Base-by-base conservation (phyloP, 2,113 vertebrate species). In the Philantomba maxwellii region DNA sequence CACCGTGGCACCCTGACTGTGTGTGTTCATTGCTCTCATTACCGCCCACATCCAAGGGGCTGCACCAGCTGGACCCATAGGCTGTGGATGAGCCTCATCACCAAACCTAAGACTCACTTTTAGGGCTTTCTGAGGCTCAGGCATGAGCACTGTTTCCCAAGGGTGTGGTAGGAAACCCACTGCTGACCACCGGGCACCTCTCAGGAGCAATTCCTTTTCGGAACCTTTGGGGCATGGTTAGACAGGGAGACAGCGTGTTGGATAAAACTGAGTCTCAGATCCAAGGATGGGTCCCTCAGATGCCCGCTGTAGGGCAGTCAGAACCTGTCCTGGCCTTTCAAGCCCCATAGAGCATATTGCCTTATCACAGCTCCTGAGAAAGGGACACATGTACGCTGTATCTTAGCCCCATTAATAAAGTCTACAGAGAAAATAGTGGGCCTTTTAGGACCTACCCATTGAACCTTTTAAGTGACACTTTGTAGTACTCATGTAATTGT, bases 401-500 rank as follows among this genome's bases (percentile, higher is more conserved):
- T 96, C 82, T 87, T 64, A 91, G 57, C 66, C 28, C 81, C 21
- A 47, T 53, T 64, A 89, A 89, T 94, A 84, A 96, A 77, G 62
- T 64, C 94, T 83, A 28, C 19, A 88, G 88, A 96, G 80, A 88
- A 87, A 93, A 91, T 28, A 64, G 93, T 81, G 83, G 70, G 89
- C 75, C 82, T 97, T 96, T 84, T 84, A 93, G 97, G 92, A 58
- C 70, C 57, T 90, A 60, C 51, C 66, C 55, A 51, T 47, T 64
- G 91, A 94, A 33, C 19, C 90, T 98, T 97, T 93, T 97, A 98
- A 98, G 97, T 98, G 98, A 97, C 98, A 97, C 81, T 87, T 98
- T 98, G 98, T 98, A 98, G 98, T 98, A 97, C 96, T 97, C 97
- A 91, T 87, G 84, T 98, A 98, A 99, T 99, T 98, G 98, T 98